These are phyloP conservation scores for Teleopsis dalmanni DNA, from an alignment of 1,140 invertebrate species.

Conservation along the genomic window DNA sequence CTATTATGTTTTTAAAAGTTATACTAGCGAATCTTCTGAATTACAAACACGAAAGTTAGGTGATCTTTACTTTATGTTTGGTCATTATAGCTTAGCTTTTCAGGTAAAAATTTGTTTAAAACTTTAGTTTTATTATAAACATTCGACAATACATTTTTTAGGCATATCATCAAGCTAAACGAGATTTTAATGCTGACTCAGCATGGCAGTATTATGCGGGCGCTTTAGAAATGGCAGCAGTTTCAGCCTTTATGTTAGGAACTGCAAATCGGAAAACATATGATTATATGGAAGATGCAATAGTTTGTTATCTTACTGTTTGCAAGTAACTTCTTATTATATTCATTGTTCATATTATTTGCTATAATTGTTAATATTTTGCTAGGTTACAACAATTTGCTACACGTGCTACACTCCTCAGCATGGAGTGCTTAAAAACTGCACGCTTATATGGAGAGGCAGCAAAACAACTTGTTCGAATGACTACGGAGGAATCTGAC, in stretches of 20 bases:
- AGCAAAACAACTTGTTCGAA: constrained; percentile 85
- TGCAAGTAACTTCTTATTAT: constrained; percentile 68
- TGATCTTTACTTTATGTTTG: constrained; percentile 94
- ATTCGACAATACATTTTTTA: constrained; percentile 17
- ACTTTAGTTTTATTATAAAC: background rate
- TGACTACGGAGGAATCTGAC: constrained; percentile 93
- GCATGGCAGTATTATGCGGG: constrained; percentile 96
- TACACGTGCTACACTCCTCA: constrained; percentile 79
- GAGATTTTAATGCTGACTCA: constrained; percentile 92
- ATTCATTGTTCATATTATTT: constrained; percentile 18
- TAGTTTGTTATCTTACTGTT: constrained; percentile 78
- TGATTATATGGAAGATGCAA: constrained; percentile 91
- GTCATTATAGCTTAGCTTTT: constrained; percentile 86
- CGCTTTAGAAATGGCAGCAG: constrained; percentile 89
- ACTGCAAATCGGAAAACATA: constrained; percentile 66
- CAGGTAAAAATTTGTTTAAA: constrained; percentile 42
- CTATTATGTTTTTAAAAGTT: constrained; percentile 48
- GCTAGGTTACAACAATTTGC: constrained; percentile 78
- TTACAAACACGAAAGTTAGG: constrained; percentile 85
- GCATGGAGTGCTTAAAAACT: constrained; percentile 76
- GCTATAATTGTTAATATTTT: background rate
- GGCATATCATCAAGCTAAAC: constrained; percentile 89
- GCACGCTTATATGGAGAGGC: constrained; percentile 75
- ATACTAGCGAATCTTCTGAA: constrained; percentile 83
- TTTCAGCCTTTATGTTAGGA: constrained; percentile 85